Evolutionary conservation across 2,113 vertebrate species (phyloP), one percentile per base, ranked within the genome.

Genomic region (Coptodon rendalli): DNA sequence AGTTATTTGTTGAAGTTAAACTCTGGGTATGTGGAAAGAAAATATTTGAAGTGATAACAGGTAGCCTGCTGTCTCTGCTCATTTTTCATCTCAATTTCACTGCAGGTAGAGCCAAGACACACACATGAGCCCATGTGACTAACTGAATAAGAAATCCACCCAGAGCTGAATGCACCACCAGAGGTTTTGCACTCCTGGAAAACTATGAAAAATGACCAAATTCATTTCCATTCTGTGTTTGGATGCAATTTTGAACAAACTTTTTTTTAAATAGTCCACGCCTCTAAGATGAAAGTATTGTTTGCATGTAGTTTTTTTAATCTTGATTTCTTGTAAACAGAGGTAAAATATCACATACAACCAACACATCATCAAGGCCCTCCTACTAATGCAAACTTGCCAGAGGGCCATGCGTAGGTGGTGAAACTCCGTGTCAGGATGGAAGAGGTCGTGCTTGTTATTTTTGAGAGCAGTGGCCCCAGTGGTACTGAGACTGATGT

Each of bases 21-120:
- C 86, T 90, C 90, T 86, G 90, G 93, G 95, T 93, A 96, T 95
- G 94, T 95, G 90, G 92, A 97, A 96, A 91, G 88, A 96, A 96
- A 97, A 96, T 96, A 96, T 96, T 96, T 96, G 81, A 95, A 95
- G 93, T 95, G 95, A 96, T 96, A 97, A 96, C 95, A 96, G 92
- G 96, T 96, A 95, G 94, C 91, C 92, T 86, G 91, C 95, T 93
- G 93, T 96, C 93, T 88, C 66, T 83, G 68, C 91, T 95, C 92
- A 89, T 95, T 94, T 95, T 96, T 93, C 95, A 94, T 93, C 89
- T 95, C 86, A 71, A 86, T 93, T 94, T 92, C 91, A 93, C 82
- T 73, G 82, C 71, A 40, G 78, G 16, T 66, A 9, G 86, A 91
- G 95, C 95, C 95, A 95, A 96, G 86, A 94, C 86, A 94, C 88